Evolutionary conservation across 2,888 invertebrate genomes (phyloP).

Genomic region (Rhagonycha fulva): DNA sequence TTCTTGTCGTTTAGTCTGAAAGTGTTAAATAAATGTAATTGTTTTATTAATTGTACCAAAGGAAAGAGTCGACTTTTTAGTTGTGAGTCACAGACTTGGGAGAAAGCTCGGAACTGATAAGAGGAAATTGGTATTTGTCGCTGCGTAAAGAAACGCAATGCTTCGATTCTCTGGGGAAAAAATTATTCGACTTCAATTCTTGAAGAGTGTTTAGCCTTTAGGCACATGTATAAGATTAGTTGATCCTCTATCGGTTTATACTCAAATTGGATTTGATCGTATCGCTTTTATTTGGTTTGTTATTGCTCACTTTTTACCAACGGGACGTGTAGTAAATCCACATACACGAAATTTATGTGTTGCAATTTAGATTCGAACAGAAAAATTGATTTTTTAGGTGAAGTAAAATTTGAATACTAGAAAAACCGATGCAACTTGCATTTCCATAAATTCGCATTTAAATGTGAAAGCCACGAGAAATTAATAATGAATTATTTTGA

Average conservation of each 20-base stretch:
- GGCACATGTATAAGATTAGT: conserved; percentile 32
- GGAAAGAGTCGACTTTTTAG: neutral
- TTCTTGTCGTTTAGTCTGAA: neutral
- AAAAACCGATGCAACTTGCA: neutral
- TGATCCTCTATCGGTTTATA: conserved; percentile 41
- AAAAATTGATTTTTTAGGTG: neutral
- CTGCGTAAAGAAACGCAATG: conserved; percentile 43
- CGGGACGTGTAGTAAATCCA: neutral
- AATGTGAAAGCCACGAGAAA: neutral
- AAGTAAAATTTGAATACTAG: neutral
- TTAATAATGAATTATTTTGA: neutral
- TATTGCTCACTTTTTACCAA: neutral
- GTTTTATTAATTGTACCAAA: neutral
- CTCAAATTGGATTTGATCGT: conserved; percentile 37
- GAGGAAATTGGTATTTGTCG: conserved; percentile 51
- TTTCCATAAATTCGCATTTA: neutral
- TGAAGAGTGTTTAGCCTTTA: conserved; percentile 29
- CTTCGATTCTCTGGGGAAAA: conserved; percentile 50
- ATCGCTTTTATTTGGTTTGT: conserved; percentile 19
- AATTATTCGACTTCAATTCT: conserved; percentile 46
- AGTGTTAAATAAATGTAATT: neutral
- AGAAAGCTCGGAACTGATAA: conserved; percentile 46
- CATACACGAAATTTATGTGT: neutral
- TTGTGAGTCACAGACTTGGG: neutral
- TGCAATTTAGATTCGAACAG: neutral